Evolutionary conservation across 2,797 vertebrate species (phyloP), one percentile per base, ranked within the genome.

Genomic region (Mastacembelus armatus): DNA sequence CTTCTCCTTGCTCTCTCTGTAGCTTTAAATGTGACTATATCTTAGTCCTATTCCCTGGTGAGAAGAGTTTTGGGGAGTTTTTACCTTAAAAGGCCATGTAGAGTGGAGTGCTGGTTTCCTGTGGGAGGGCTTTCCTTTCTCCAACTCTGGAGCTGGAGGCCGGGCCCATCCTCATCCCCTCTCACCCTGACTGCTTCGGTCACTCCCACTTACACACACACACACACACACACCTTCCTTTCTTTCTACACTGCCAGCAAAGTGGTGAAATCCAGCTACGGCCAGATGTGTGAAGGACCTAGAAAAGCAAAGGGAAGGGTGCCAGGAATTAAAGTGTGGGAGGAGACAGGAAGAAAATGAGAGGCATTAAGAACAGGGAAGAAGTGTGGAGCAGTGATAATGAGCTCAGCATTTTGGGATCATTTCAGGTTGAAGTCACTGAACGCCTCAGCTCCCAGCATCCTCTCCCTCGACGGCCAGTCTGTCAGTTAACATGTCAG

Each of bases 11-110:
- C 57, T 76, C 57, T 54, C 36, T 32, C 70, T 85, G 80, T 77
- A 74, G 82, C 85, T 89, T 91, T 88, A 88, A 88, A 71, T 71
- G 64, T 66, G 78, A 74, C 81, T 88, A 85, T 88, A 87, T 88
- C 79, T 85, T 77, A 44, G 73, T 66, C 59, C 71, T 71, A 68
- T 87, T 92, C 90, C 89, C 90, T 50, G 54, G 87, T 29, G 78
- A 81, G 71, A 44, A 58, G 71, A 82, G 65, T 85, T 93, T 92
- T 91, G 78, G 83, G 90, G 84, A 89, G 85, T 85, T 92, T 89
- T 92, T 92, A 93, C 92, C 92, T 91, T 93, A 93, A 92, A 93
- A 92, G 92, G 92, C 86, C 83, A 91, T 92, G 84, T 67, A 73
- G 82, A 92, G 85, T 42, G 44, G 79, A 90, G 71, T 11, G 11